A percentile compares a stretch with the other conserved stretches of the same genome.
These are phyloP conservation scores for Geococcyx californianus DNA, from an alignment of 2,113 vertebrate species.

Conservation along the genomic window DNA sequence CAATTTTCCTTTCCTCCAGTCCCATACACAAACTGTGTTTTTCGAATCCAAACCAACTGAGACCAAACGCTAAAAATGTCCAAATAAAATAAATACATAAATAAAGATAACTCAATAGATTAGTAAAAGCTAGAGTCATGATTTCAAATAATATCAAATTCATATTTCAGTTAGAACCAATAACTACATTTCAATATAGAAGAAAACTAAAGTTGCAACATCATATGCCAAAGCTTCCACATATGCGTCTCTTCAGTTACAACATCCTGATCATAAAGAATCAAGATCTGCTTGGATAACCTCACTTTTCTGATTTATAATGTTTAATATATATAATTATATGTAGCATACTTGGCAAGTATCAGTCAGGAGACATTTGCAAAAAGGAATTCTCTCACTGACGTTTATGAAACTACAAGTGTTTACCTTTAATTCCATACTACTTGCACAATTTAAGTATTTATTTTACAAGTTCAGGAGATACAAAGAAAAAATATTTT, in stretches of 20 bases:
- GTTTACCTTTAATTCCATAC: not conserved
- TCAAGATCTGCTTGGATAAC: not conserved
- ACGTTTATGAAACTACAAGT: not conserved
- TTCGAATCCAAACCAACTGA: constrained; percentile 98
- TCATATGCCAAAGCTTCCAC: not conserved
- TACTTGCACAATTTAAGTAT: not conserved
- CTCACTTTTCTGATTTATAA: not conserved
- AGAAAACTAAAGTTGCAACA: not conserved
- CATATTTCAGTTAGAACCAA: not conserved
- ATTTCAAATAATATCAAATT: not conserved
- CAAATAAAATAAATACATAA: constrained; percentile 16
- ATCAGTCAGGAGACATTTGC: not conserved
- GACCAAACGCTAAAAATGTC: constrained; percentile 88
- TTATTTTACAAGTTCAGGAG: not conserved
- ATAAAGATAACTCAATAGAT: not conserved
- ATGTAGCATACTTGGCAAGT: not conserved
- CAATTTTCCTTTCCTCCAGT: constrained; percentile 95
- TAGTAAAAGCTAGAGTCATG: not conserved
- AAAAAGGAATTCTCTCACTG: not conserved
- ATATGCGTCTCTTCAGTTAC: not conserved
- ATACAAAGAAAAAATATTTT: not conserved
- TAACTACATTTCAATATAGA: not conserved
- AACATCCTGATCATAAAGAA: not conserved
- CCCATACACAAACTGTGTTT: constrained; percentile 98
- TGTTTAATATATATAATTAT: not conserved